Evolutionary conservation across 2,888 invertebrate genomes (phyloP).

Genomic region (Drosophila antonietae): DNA sequence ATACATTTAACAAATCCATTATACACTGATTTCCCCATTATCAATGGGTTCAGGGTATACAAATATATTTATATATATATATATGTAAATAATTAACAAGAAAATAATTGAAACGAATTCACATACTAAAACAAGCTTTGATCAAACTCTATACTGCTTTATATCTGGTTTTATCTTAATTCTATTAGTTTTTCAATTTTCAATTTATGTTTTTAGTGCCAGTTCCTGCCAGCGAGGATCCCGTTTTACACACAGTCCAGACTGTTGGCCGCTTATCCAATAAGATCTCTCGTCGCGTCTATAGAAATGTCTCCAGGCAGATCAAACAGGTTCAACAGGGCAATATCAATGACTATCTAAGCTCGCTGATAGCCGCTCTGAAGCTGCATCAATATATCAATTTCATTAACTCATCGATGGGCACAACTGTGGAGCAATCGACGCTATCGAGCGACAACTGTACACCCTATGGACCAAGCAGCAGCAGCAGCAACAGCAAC

Average conservation of each 20-base stretch:
- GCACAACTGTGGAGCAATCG: conserved; percentile 82
- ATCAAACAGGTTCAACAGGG: conserved; percentile 86
- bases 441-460: conserved; percentile 58
- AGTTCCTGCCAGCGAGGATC: conserved; percentile 87
- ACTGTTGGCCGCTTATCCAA: conserved; percentile 90
- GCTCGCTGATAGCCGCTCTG: conserved; percentile 85
- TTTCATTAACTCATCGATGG: conserved; percentile 84
- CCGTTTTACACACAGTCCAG: conserved; percentile 89
- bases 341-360: conserved; percentile 85
- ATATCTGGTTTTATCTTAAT: not conserved
- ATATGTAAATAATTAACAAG: not conserved
- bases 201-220: conserved; percentile 85
- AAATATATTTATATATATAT: too few relatives aligned
- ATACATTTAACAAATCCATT: too few relatives aligned
- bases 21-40: too few relatives aligned
- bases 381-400: conserved; percentile 85
- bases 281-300: conserved; percentile 89
- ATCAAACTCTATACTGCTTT: too few relatives aligned
- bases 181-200: not conserved
- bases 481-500: not conserved
- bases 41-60: too few relatives aligned
- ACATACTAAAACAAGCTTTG: conserved; percentile 4
- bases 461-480: conserved; percentile 47
- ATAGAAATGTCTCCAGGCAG: conserved; percentile 88
- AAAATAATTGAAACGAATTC: not conserved